phyloP scores from a whole-genome alignment of 2,797 vertebrate species.

The Malacoraja senta region DNA sequence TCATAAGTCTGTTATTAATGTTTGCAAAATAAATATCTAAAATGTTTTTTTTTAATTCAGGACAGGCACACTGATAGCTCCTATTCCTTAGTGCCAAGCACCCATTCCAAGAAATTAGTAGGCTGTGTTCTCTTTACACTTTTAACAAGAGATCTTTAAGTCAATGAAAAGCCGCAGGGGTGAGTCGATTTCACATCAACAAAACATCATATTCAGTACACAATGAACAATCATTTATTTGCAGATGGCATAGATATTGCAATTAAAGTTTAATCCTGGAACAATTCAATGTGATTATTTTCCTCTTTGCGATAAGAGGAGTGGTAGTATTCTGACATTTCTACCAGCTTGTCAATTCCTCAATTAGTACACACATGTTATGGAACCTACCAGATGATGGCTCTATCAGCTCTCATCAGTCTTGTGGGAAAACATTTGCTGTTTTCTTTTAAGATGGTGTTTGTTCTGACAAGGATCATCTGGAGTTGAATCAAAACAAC shows the following conservation, averaged over 20 bases:
- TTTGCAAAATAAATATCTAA: constrained; percentile 21
- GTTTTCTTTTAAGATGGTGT: not conserved
- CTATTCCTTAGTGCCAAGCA: not conserved
- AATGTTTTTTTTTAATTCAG: not conserved
- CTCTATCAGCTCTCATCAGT: not conserved
- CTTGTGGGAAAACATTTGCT: not conserved
- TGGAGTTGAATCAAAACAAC: not conserved
- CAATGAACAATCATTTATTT: not conserved
- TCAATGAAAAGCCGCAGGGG: not conserved
- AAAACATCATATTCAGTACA: not conserved
- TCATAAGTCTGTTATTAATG: constrained; percentile 32
- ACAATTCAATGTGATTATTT: not conserved
- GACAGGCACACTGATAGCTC: not conserved
- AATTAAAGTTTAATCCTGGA: not conserved
- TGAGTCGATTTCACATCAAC: not conserved
- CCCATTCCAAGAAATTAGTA: not conserved
- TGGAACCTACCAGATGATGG: not conserved
- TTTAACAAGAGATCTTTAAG: not conserved
- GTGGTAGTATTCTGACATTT: not conserved
- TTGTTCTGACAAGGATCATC: constrained; percentile 7
- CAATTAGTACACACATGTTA: not conserved
- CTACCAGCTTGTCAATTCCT: not conserved
- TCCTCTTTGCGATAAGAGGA: not conserved
- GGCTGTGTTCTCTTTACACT: not conserved
- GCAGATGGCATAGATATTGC: not conserved